Conservation (phyloP, 1,140 invertebrate genomes). For the Alviniconcha marisindica region DNA sequence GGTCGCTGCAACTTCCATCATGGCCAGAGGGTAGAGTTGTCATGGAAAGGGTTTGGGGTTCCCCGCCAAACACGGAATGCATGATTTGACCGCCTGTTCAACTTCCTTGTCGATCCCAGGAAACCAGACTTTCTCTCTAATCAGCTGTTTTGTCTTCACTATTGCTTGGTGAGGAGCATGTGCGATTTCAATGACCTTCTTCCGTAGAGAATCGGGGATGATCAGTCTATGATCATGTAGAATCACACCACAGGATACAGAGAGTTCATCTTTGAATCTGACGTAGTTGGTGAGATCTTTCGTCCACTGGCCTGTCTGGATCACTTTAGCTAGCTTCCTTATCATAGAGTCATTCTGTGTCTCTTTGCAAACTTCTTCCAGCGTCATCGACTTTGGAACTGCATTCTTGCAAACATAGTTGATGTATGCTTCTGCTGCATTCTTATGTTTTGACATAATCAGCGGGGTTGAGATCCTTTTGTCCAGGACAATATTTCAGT, state of each 20-base stretch:
- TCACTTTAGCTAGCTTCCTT: conserved; percentile 41
- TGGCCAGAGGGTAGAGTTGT: conserved; percentile 50
- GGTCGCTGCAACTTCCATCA: conserved; percentile 55
- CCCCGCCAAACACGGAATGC: conserved; percentile 59
- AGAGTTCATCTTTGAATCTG: conserved; percentile 42
- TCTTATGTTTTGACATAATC: conserved; percentile 48
- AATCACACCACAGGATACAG: conserved; percentile 43
- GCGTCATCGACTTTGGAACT: conserved; percentile 41
- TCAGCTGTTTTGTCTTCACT: conserved; percentile 61
- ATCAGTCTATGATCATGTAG: conserved; percentile 51
- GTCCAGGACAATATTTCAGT: conserved; percentile 46
- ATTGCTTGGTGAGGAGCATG: conserved; percentile 60
- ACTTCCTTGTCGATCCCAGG: conserved; percentile 64
- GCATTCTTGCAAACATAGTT: conserved; percentile 36
- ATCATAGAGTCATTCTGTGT: conserved; percentile 30
- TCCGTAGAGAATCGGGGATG: conserved; percentile 49
- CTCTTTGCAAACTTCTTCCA: conserved; percentile 40
- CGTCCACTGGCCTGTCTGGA: conserved; percentile 43
- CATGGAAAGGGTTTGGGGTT: conserved; percentile 36
- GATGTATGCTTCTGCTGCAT: conserved; percentile 49
- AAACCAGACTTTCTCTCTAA: conserved; percentile 70
- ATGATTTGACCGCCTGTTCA: conserved; percentile 55
- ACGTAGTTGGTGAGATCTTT: conserved; percentile 30
- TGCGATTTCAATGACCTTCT: conserved; percentile 53
- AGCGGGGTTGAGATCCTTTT: conserved; percentile 49